Evolutionary conservation across 92 coral and sea anemone genomes (phyloP), one percentile per base, ranked within the genome.

Genomic region (Paragorgia papillata): DNA sequence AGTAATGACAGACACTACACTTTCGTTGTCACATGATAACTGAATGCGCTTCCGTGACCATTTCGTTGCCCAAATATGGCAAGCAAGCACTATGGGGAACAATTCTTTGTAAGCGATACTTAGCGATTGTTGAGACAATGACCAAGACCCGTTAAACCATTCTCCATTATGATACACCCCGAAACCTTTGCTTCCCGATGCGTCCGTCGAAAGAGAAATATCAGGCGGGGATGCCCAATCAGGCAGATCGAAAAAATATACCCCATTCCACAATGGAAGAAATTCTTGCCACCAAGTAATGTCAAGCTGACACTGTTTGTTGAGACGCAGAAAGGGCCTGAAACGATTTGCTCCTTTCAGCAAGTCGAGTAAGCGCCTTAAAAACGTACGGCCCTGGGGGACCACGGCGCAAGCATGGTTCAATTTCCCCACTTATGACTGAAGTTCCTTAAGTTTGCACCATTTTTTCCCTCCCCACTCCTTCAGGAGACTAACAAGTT

Each of bases 221-320:
- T n/a, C n/a, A n/a, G n/a, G n/a, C n/a, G n/a, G n/a, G 59, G 59
- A 17, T 18, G 59, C 59, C 59, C 59, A 53, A 6, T 53, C 59
- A 5, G 22, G 59, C 17, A 53, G 59, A 53, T 53, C 59, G 27
- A 53, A 24, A 24, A 53, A 53, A 53, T 17, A 53, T 24, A 53
- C n/a, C 20, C 59, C 59, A 53, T 53, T 17, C 59, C 59, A 5
- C 20, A n/a, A 18, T 17, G 59, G 59, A 3, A 53, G 17, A 17
- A 53, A 4, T 53, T 24, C 59, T 53, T 53, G 59, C 59, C 59
- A 53, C 59, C 59, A 53, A 5, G 59, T 4, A n/a, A 53, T 53
- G 17, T 53, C 59, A 5, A 53, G 6, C 17, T 53, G 59, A 24
- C 59, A 53, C 7, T 5, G 59, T 24, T 53, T 53, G 59, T 53